Evolutionary conservation across 2,888 invertebrate species (phyloP).

Genomic region (Spicauda simplicius): DNA sequence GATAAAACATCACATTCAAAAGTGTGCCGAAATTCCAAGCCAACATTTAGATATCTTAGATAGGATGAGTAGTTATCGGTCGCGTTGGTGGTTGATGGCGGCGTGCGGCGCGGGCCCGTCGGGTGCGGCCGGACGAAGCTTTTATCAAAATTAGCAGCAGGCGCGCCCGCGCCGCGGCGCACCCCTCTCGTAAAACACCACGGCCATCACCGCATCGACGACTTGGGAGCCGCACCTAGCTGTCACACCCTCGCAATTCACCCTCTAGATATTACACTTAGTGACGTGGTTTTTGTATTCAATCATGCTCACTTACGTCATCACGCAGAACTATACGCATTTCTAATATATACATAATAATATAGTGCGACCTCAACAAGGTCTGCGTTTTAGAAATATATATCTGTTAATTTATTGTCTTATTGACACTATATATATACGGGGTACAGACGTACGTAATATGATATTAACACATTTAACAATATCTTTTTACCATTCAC

Average conservation of each 20-base stretch:
- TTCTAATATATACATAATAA: too few relatives aligned
- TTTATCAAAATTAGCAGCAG: slow-evolving; percentile 82
- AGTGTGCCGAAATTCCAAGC: neutral
- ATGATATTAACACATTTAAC: too few relatives aligned
- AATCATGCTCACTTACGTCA: neutral
- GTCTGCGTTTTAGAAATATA: neutral
- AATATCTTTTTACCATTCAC: too few relatives aligned
- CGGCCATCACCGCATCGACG: slow-evolving; percentile 72
- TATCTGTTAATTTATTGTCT: too few relatives aligned
- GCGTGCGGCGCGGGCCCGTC: slow-evolving; percentile 46
- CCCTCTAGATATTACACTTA: slow-evolving; percentile 48
- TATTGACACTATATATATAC: too few relatives aligned
- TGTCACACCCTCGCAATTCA: slow-evolving; percentile 69
- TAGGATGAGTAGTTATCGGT: slow-evolving; percentile 59
- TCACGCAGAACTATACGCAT: neutral
- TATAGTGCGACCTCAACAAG: too few relatives aligned
- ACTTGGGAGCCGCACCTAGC: slow-evolving; percentile 71
- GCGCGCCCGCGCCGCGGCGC: slow-evolving; percentile 71
- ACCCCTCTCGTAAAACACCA: slow-evolving; percentile 81
- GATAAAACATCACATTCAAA: neutral
- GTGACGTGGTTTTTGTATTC: slow-evolving; percentile 30
- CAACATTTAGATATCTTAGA: slow-evolving; percentile 13
- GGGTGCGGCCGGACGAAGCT: slow-evolving; percentile 80
- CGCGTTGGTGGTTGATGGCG: slow-evolving; percentile 58
- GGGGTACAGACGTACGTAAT: too few relatives aligned